These are phyloP conservation scores for Achlya flavicornis DNA, from an alignment of 2,888 invertebrate species.

Conservation along the genomic window DNA sequence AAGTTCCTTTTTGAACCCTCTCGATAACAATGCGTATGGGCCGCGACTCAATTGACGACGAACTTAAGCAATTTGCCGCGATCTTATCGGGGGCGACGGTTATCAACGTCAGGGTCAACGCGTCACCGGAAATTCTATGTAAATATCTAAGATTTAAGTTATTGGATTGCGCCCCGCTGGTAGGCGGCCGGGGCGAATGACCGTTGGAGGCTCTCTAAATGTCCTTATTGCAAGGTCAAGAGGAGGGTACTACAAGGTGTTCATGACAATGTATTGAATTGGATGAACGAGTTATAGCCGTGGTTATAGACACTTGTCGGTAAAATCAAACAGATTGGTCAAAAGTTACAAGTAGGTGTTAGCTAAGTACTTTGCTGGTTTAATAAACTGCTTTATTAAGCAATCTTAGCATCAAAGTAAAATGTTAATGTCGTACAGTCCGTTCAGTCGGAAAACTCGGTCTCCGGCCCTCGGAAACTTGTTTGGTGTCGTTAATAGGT, in stretches of 20 bases:
- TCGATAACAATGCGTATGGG: constrained; percentile 25
- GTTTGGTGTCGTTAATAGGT: constrained; percentile 6
- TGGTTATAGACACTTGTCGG: too few relatives aligned
- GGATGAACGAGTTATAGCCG: not conserved
- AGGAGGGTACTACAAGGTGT: constrained; percentile 22
- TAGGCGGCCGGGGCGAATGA: constrained; percentile 50
- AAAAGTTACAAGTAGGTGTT: too few relatives aligned
- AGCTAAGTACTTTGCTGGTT: not conserved
- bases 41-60: constrained; percentile 53
- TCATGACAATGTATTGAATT: not conserved
- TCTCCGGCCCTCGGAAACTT: constrained; percentile 4
- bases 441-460: not conserved
- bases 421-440: not conserved
- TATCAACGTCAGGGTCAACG: constrained; percentile 47
- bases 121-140: constrained; percentile 41
- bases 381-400: not conserved
- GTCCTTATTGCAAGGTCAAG: constrained; percentile 52
- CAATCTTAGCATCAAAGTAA: not conserved
- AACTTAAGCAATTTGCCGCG: constrained; percentile 51
- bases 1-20: constrained; percentile 11
- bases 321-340: too few relatives aligned
- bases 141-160: constrained; percentile 24
- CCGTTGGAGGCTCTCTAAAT: constrained; percentile 40
- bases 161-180: not conserved
- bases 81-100: constrained; percentile 48